Base-by-base conservation (phyloP, 2,113 vertebrate species). In the Neogobius melanostomus region DNA sequence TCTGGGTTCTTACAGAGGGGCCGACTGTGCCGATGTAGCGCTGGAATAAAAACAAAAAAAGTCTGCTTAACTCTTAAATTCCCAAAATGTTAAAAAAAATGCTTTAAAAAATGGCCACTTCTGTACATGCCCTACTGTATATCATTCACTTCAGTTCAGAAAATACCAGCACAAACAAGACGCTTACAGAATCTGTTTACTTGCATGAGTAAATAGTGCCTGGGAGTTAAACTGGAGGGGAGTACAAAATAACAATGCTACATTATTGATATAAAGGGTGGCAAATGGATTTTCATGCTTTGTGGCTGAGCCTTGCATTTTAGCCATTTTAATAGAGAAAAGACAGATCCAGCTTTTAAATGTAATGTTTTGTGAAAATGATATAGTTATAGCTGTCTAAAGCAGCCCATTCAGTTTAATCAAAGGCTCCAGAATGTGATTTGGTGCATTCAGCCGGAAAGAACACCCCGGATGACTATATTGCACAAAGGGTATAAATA, bases 301-400 rank as follows among this genome's bases (percentile, higher is more conserved):
- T 61, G 59, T 61, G 42, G 59, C 5, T 42, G 56, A 12, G 56
- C 15, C 56, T 7, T 42, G 14, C 14, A 45, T 42, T 61, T 61
- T 61, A 15, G 36, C 59, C 44, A 44, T 61, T 61, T 64, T 63
- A 53, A 77, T 56, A 51, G 43, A 16, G 54, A 64, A 42, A 54
- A 46, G 66, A 65, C 66, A 64, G 49, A 69, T 48, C 6, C 6
- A 43, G 68, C 60, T 71, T 74, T 59, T 46, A 77, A 73, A 52
- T 50, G 15, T 63, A 75, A 83, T 74, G 66, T 84, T 84, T 81
- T 76, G 67, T 85, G 69, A 71, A 51, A 72, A 49, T 76, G 71
- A 85, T 81, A 50, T 66, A 80, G 54, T 77, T 43, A 4, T 67
- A 77, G 59, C 6, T 80, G 77, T 78, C 52, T 21, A 17, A 69